Evolutionary conservation across 2,888 invertebrate species (phyloP).

Genomic region (Danaus chrysippus): DNA sequence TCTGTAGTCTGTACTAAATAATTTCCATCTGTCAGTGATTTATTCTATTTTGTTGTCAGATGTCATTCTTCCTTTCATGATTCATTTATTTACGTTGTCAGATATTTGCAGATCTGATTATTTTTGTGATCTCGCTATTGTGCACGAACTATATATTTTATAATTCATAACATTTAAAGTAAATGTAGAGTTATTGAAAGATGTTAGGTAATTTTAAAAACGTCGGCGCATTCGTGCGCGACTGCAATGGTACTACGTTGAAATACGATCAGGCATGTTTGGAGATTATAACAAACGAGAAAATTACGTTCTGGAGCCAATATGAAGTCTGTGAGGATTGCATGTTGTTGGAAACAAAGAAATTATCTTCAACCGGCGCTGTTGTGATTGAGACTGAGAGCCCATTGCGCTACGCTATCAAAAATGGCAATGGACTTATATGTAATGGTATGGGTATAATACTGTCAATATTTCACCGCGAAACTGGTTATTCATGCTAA

Average conservation of each 20-base stretch:
- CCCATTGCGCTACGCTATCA: conserved; percentile 55
- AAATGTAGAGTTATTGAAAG: conserved; percentile 44
- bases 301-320: conserved; percentile 63
- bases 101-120: conserved; percentile 19
- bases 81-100: conserved; percentile 27
- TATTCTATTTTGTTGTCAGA: neutral
- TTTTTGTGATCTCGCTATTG: conserved; percentile 42
- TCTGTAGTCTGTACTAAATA: too few species aligned
- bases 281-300: conserved; percentile 52
- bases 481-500: neutral
- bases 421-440: conserved; percentile 46
- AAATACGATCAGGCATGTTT: conserved; percentile 70
- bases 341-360: conserved; percentile 45
- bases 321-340: conserved; percentile 71
- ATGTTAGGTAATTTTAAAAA: conserved; percentile 65
- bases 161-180: conserved; percentile 24
- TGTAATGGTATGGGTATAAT: conserved; percentile 54
- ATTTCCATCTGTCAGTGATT: too few species aligned
- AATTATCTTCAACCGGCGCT: conserved; percentile 40
- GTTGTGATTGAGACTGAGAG: conserved; percentile 56
- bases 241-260: conserved; percentile 55
- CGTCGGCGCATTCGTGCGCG: conserved; percentile 57
- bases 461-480: conserved; percentile 7
- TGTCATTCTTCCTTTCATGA: conserved; percentile 16
- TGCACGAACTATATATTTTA: conserved; percentile 13